Evolutionary conservation across 2,888 invertebrate genomes (phyloP), one percentile per base, ranked within the genome.

Genomic region (Zygothrica quintamaculata): DNA sequence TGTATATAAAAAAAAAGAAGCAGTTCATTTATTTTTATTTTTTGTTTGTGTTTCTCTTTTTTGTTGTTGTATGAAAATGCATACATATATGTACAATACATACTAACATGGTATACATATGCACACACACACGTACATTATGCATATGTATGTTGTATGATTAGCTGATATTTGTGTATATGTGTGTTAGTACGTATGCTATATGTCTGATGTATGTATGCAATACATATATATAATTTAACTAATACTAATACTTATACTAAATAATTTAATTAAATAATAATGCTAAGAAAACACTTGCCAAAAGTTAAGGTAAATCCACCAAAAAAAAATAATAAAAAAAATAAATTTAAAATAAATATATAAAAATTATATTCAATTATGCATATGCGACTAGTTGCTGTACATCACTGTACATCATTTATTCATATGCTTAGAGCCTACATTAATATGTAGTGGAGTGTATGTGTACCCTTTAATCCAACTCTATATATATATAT

Each of bases 381-480:
- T 48, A 46, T 72, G 52, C 75, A 71, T 74, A 40, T 57, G 74
- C 74, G 75, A 71, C 64, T 74, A 71, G 75, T 74, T 74, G 57
- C 62, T 48, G 31, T 52, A 56, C 55, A 60, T 40, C 29, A 29
- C 46, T 22, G n/a, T 29, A 50, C 34, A 13, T 18, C 43, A 60
- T 43, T 59, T 51, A 59, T 58, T 68, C 48, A 74, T 58, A 44
- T 55, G 65, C 58, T 64, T 75, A 51, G 55, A 58, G 70, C 52
- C 69, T 36, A 67, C 52, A 70, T 52, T 44, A n/a, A n/a, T 64
- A 58, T 65, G 65, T 75, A 71, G 76, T 65, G 76, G 56, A 71
- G 72, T 76, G 76, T 76, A 75, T 76, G 73, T 65, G 72, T 57
- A 57, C 70, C 56, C n/a, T n/a, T n/a, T n/a, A n/a, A n/a, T n/a